Percentiles rank a stretch among this genome's conserved stretches.
Evolutionary conservation across 2,113 vertebrate genomes (phyloP).

Genomic region (Neomonachus schauinslandi): DNA sequence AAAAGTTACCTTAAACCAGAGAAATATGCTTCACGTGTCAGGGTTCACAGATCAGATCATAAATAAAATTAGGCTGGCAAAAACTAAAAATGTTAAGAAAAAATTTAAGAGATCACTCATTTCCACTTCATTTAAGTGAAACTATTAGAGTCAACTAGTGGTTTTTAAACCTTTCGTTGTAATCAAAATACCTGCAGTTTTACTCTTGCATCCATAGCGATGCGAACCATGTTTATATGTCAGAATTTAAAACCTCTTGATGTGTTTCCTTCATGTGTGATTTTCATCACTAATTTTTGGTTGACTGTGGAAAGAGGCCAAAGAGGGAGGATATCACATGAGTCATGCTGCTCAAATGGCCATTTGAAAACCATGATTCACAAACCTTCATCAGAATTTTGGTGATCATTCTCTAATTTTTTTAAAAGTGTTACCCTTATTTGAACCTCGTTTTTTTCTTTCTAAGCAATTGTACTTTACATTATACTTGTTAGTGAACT

Average conservation of each 20-base stretch:
- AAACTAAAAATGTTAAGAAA: not conserved
- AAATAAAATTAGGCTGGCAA: not conserved
- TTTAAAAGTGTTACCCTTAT: not conserved
- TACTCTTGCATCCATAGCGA: not conserved
- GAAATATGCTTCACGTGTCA: not conserved
- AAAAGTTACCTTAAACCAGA: not conserved
- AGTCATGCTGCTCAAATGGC: not conserved
- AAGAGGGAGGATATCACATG: conserved; percentile 24
- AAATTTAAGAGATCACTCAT: not conserved
- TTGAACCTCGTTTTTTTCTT: not conserved
- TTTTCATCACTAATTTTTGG: conserved; percentile 69
- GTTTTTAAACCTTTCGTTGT: not conserved
- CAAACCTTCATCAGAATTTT: not conserved
- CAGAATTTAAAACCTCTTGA: conserved; percentile 1
- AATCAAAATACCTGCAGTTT: not conserved
- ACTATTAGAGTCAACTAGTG: not conserved
- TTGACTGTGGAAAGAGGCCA: conserved; percentile 55
- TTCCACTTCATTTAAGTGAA: not conserved
- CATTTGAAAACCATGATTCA: not conserved
- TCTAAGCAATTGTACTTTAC: not conserved
- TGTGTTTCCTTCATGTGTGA: not conserved
- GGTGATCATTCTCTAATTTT: not conserved
- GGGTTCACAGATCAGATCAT: not conserved
- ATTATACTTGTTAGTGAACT: conserved; percentile 9
- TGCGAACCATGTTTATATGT: not conserved